Percentiles rank a stretch among this genome's conserved stretches.
Conservation (phyloP, 2,113 vertebrate species). For the Malurus alboscapulatus region DNA sequence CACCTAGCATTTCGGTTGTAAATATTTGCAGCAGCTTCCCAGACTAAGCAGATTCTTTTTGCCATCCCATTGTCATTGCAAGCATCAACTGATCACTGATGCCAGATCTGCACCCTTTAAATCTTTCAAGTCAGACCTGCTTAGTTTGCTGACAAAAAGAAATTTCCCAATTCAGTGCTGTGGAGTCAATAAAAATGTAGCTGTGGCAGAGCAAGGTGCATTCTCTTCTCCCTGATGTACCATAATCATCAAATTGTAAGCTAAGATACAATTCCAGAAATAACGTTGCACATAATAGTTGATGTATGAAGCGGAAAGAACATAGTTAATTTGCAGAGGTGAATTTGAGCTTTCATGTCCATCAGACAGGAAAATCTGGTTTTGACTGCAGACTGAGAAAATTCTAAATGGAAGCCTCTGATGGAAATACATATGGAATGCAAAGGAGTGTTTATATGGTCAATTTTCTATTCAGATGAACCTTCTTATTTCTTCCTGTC, state of each 20-base stretch:
- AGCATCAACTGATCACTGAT: not conserved
- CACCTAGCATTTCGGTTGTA: not conserved
- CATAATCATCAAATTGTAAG: slow-evolving; percentile 49
- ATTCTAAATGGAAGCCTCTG: not conserved
- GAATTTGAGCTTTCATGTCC: slow-evolving; percentile 53
- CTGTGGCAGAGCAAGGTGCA: slow-evolving; percentile 14
- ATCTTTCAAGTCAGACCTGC: not conserved
- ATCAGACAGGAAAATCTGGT: slow-evolving; percentile 66
- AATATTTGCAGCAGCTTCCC: not conserved
- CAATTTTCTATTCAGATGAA: slow-evolving; percentile 31
- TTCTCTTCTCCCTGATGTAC: slow-evolving; percentile 33
- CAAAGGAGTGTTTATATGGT: not conserved
- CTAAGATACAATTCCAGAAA: slow-evolving; percentile 47
- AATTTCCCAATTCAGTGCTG: not conserved
- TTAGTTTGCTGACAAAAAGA: slow-evolving; percentile 18
- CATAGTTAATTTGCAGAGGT: slow-evolving; percentile 55
- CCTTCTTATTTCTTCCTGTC: slow-evolving; percentile 6
- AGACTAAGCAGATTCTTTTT: not conserved
- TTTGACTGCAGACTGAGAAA: slow-evolving; percentile 32
- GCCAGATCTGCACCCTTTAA: not conserved
- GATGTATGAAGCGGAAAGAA: slow-evolving; percentile 62
- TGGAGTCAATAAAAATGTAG: slow-evolving; percentile 42
- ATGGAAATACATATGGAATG: slow-evolving; percentile 20
- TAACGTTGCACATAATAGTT: slow-evolving; percentile 33
- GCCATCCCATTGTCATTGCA: not conserved